These are phyloP conservation scores for Rattus norvegicus DNA, from an alignment of 2,113 vertebrate species.

Conservation along the genomic window GRCr8 NC_086022.1:106583001-106583500, in stretches of 20 bases:
- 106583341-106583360: background rate
- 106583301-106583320: background rate
- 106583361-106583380: background rate
- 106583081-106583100: background rate
- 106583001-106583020: background rate
- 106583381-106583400: background rate
- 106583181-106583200: background rate
- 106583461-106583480: constrained; percentile 16
- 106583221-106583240: background rate
- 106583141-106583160: background rate
- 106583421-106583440: background rate
- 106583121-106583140: background rate
- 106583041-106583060: background rate
- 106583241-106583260: background rate
- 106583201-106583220: background rate
- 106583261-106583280: background rate
- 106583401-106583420: background rate
- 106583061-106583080: background rate
- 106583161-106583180: constrained; percentile 21
- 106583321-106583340: background rate
- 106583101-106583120: background rate
- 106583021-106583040: background rate
- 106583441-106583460: background rate
- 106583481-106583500: background rate
- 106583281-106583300: background rate